These are phyloP conservation scores for Microdon myrmicae DNA, from an alignment of 2,888 invertebrate species.

Conservation along the genomic window DNA sequence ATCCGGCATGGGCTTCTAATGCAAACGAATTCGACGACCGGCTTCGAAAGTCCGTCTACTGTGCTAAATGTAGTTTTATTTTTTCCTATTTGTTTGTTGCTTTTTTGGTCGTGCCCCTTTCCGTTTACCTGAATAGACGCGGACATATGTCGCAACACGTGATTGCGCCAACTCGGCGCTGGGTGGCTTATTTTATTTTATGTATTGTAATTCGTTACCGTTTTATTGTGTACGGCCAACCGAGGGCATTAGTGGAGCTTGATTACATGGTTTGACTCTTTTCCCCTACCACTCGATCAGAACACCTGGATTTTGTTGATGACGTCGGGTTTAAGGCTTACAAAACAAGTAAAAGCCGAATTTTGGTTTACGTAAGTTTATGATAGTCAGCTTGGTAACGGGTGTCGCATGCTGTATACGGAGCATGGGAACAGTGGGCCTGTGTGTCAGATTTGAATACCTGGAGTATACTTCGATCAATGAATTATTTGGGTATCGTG, in stretches of 20 bases:
- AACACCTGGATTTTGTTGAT: conserved; percentile 41
- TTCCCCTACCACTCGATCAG: conserved; percentile 17
- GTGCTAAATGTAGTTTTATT: no score
- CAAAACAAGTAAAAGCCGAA: neutral
- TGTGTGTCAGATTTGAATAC: no score
- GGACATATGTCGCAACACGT: conserved; percentile 47
- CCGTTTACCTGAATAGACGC: conserved; percentile 3
- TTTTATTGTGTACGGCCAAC: conserved; percentile 2
- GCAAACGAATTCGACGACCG: no score
- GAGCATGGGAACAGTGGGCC: no score
- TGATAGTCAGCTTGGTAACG: conserved; percentile 1
- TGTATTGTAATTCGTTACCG: conserved; percentile 14
- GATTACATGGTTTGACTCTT: conserved; percentile 3
- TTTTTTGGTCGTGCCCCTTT: conserved; percentile 8
- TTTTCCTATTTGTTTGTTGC: neutral
- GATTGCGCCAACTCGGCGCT: conserved; percentile 38
- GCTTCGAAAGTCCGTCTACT: no score
- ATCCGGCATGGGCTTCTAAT: no score
- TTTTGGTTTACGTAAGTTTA: conserved; percentile 30
- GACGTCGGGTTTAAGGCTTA: conserved; percentile 19
- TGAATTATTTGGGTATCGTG: no score
- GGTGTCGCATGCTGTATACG: conserved; percentile 11
- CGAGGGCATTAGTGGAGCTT: neutral
- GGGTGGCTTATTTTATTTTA: conserved; percentile 6
- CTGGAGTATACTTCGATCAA: no score